Conservation (phyloP, 2,113 vertebrate species). For the Haplotaxodon microlepis region DNA sequence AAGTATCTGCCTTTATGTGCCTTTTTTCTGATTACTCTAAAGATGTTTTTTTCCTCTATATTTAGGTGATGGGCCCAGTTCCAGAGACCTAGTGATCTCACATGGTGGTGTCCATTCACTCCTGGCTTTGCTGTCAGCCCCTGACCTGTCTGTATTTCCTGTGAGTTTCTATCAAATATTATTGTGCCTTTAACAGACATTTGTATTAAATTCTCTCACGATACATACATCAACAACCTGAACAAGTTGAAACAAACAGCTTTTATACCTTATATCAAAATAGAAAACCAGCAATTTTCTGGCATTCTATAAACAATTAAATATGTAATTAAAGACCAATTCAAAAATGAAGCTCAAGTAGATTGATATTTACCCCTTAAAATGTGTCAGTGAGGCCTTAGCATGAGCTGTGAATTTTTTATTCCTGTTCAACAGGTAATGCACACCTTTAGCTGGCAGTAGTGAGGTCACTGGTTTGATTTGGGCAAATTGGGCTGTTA, state of each 20-base stretch:
- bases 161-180: constrained; percentile 69
- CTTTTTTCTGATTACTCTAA: neutral
- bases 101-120: constrained; percentile 81
- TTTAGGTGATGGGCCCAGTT: constrained; percentile 84
- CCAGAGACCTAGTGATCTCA: constrained; percentile 87
- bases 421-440: neutral
- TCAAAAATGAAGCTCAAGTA: neutral
- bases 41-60: neutral
- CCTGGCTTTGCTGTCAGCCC: constrained; percentile 74
- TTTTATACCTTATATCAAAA: neutral
- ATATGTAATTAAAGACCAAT: neutral
- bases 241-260: neutral
- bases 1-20: neutral
- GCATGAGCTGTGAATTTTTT: neutral
- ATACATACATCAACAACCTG: neutral
- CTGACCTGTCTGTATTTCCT: constrained; percentile 78
- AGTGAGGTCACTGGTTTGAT: neutral
- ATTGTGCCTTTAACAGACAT: neutral
- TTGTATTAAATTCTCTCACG: neutral
- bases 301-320: neutral
- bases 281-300: neutral
- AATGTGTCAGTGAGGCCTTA: neutral
- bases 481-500: neutral
- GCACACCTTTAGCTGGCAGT: neutral
- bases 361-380: neutral